Conservation (phyloP, 2,113 vertebrate genomes). For the Passer domesticus region DNA sequence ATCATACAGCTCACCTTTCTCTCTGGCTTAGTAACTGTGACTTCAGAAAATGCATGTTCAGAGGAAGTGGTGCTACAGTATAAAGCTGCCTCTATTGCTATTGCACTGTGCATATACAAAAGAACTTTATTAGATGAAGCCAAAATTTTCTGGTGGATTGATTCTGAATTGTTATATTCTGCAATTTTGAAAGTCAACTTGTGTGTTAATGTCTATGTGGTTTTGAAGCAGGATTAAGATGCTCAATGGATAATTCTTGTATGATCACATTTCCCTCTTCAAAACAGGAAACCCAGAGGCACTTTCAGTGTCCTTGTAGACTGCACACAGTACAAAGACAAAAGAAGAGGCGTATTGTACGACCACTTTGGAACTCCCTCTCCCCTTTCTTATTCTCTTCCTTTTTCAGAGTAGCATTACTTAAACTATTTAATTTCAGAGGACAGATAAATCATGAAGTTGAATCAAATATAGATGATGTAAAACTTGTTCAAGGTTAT, state of each 20-base stretch:
- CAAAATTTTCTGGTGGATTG: not conserved
- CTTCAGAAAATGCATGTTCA: not conserved
- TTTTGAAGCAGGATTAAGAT: not conserved
- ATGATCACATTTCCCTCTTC: not conserved
- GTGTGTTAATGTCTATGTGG: not conserved
- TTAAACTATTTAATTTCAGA: constrained; percentile 15
- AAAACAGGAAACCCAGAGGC: not conserved
- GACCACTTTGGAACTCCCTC: not conserved
- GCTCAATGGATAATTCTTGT: not conserved
- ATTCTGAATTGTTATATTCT: not conserved
- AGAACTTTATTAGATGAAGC: not conserved
- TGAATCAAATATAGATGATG: not conserved
- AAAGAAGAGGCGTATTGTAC: not conserved
- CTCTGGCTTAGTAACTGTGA: not conserved
- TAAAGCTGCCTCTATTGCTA: not conserved
- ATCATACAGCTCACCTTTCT: not conserved
- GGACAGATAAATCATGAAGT: constrained; percentile 29
- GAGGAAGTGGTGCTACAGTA: not conserved
- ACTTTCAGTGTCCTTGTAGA: not conserved
- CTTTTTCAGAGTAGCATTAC: constrained; percentile 17
- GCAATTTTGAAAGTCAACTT: not conserved
- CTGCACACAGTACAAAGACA: not conserved
- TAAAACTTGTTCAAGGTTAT: constrained; percentile 52
- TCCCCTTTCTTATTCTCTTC: not conserved
- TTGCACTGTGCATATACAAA: not conserved